Base-by-base conservation (phyloP, 2,888 invertebrate species). In the Agrotis clavis region DNA sequence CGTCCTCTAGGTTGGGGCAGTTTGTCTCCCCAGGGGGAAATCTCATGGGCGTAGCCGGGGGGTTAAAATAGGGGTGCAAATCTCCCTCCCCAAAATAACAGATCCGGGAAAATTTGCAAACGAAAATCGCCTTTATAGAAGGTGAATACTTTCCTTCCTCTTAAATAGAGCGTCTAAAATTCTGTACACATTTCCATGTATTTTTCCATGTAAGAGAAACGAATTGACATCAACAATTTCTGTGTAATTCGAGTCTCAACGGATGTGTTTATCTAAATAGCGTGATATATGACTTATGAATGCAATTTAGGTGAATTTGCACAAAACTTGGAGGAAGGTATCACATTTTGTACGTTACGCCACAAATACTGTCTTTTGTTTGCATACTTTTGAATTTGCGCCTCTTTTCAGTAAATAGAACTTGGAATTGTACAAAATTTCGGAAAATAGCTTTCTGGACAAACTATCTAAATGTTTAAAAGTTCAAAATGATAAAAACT, bases 181-280 rank as follows among this genome's bases (percentile, higher is more conserved):
- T 60, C 45, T 54, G 18, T 30, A 7, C 13, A 18, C 19, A 25
- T 45, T 67, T 61, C n/a, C 13, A 50, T 25, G 3, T 1, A 53
- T 63, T 59, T 57, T 35, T 76, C 11, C 13, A n/a, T 45, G 19
- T 13, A 60, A 53, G 53, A 61, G 67, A 60, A 54, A 67, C n/a
- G 30, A 54, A 30, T 41, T 70, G 68, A 56, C 25, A 47, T 65
- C 64, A 61, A 50, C 47, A 21, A 69, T 71, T 81, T 85, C 81
- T 71, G 77, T 71, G 89, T 87, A 89, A 90, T 84, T 75, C 72
- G 86, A 89, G 71, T 73, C 76, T 67, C 48, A 67, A 65, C 70
- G 90, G 89, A 90, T 88, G 87, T 88, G 76, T 83, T 85, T 90
- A 89, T 88, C 87, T 86, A 85, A 86, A 87, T 88, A 84, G 61